A percentile compares a stretch with the other conserved stretches of the same genome.
Conservation (phyloP, 2,113 vertebrate genomes). For the Xenopus borealis region DNA sequence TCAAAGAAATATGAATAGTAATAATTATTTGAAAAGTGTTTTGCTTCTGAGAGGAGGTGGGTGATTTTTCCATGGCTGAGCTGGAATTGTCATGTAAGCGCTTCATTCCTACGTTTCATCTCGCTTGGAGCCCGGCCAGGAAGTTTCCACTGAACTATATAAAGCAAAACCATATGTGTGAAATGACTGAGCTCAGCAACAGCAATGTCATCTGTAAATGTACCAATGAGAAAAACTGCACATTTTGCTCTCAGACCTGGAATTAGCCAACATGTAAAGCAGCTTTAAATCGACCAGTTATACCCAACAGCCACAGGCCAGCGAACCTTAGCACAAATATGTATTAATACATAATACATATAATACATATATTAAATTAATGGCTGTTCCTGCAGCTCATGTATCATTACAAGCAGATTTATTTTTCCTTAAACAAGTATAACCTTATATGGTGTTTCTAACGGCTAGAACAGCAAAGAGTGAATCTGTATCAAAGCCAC, state of each 20-base stretch:
- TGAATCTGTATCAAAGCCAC: too few relatives aligned
- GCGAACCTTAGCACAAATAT: background rate
- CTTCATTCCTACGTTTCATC: conserved; percentile 24
- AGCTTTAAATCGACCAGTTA: background rate
- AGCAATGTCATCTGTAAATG: conserved; percentile 22
- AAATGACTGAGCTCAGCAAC: conserved; percentile 39
- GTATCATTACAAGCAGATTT: too few relatives aligned
- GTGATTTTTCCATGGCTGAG: conserved; percentile 2
- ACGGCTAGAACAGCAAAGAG: too few relatives aligned
- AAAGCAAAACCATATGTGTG: conserved; percentile 41
- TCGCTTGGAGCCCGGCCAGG: conserved; percentile 22
- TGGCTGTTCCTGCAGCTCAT: background rate
- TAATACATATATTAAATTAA: background rate
- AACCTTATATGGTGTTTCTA: too few relatives aligned
- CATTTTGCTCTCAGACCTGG: background rate
- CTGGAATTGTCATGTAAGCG: conserved; percentile 16
- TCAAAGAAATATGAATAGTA: too few relatives aligned
- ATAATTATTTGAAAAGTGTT: too few relatives aligned
- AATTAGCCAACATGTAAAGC: background rate
- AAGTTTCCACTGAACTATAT: conserved; percentile 40
- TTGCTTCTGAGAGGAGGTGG: too few relatives aligned
- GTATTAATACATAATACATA: too few relatives aligned
- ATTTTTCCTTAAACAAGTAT: too few relatives aligned
- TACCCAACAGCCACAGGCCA: background rate
- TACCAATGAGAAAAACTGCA: conserved; percentile 11